Evolutionary conservation across 1,140 invertebrate genomes (phyloP).

Genomic region (Ladona fulva): DNA sequence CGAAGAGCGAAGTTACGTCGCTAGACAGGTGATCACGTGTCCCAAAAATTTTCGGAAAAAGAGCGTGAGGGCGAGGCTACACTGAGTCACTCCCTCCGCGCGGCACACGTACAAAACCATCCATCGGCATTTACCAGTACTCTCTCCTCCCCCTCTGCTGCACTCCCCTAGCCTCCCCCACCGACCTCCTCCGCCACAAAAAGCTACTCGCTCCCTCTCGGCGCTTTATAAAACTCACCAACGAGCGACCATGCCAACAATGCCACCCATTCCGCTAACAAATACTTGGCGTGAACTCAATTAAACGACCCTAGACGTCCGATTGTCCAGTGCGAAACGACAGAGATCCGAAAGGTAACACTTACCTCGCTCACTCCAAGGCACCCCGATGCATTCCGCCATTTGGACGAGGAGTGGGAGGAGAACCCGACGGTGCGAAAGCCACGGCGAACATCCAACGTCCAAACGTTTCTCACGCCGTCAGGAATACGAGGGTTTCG

Average conservation of each 20-base stretch:
- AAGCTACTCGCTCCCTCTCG: background rate
- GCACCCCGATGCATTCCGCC: background rate
- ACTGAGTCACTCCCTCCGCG: background rate
- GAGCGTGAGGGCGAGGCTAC: background rate
- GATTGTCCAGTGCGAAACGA: too few relatives aligned
- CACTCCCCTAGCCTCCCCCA: background rate
- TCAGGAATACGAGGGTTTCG: too few relatives aligned
- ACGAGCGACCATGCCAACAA: too few relatives aligned
- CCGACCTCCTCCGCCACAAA: background rate
- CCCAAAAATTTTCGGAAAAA: background rate
- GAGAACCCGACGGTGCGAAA: background rate
- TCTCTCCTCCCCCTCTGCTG: background rate
- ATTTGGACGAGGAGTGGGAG: background rate
- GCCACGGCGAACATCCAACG: conserved; percentile 1
- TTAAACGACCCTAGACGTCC: too few relatives aligned
- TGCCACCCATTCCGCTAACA: too few relatives aligned
- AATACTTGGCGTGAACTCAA: too few relatives aligned
- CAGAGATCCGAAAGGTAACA: background rate
- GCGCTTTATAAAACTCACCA: background rate
- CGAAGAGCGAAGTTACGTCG: background rate
- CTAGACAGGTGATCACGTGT: background rate
- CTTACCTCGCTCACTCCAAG: conserved; percentile 6
- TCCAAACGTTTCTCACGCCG: too few relatives aligned
- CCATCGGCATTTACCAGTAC: background rate
- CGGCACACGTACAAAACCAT: background rate